Evolutionary conservation across 2,797 vertebrate genomes (phyloP), one percentile per base, ranked within the genome.

Genomic region (Zonotrichia albicollis): DNA sequence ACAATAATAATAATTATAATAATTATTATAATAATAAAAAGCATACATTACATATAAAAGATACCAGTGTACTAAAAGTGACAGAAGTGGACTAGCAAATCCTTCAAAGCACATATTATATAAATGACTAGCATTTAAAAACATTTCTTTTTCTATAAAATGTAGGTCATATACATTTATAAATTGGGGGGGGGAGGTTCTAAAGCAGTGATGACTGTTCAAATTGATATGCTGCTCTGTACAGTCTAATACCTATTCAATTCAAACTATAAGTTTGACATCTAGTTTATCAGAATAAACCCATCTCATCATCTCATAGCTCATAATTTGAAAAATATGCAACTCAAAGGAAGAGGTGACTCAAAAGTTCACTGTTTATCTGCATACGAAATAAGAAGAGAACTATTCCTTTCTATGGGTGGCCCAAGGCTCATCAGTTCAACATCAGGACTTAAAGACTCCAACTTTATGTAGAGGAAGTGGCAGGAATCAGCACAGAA

Each of bases 31-130:
- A 92, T 95, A 94, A 98, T 98, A 99, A 98, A 99, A 99, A 98
- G 98, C 98, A 98, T 98, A 99, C 98, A 98, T 98, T 98, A 98
- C 98, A 98, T 98, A 98, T 97, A 98, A 98, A 98, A 98, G 97
- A 98, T 98, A 98, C 98, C 98, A 99, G 98, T 98, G 98, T 99
- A 99, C 98, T 98, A 98, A 98, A 98, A 98, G 98, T 98, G 97
- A 98, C 98, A 98, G 98, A 97, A 97, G 98, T 97, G 97, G 97
- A 98, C 98, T 98, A 98, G 98, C 98, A 98, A 98, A 98, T 97
- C 97, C 98, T 97, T 97, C 97, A 98, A 98, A 98, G 98, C 98
- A 98, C 97, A 90, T 97, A 96, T 97, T 97, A 98, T 98, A 98
- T 97, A 98, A 98, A 98, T 98, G 97, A 97, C 97, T 98, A 98